Percentiles rank a stretch among this genome's conserved stretches.
These are phyloP conservation scores for Meta bourneti DNA, from an alignment of 2,888 invertebrate genomes.

Conservation along the genomic window DNA sequence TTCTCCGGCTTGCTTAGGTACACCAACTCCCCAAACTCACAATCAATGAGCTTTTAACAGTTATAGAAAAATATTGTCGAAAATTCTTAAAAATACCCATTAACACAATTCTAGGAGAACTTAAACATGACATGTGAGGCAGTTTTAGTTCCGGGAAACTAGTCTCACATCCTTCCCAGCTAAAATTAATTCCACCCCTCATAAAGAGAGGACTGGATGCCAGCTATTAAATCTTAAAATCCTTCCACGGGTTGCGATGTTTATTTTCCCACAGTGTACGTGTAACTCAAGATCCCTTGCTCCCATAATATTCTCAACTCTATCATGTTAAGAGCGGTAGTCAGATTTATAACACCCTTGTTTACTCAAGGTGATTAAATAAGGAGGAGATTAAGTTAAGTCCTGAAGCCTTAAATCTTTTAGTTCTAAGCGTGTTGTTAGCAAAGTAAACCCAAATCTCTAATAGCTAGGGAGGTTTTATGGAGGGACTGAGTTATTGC, in stretches of 20 bases:
- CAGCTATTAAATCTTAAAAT: conserved; percentile 35
- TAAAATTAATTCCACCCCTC: conserved; percentile 33
- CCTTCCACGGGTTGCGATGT: not conserved
- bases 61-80: too few species aligned
- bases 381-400: conserved; percentile 49
- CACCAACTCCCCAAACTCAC: too few species aligned
- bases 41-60: too few species aligned
- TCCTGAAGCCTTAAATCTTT: conserved; percentile 34
- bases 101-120: too few species aligned
- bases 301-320: conserved; percentile 24
- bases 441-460: conserved; percentile 1
- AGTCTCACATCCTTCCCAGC: not conserved
- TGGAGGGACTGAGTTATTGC: conserved; percentile 21
- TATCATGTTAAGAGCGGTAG: conserved; percentile 37
- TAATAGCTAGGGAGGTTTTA: conserved; percentile 32
- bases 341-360: conserved; percentile 39
- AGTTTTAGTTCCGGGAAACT: too few species aligned
- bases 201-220: conserved; percentile 15
- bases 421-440: conserved; percentile 15
- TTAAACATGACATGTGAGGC: too few species aligned
- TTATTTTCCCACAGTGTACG: not conserved
- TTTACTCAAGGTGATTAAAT: conserved; percentile 43
- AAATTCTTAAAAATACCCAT: too few species aligned
- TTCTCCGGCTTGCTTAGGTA: too few species aligned
- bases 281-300: not conserved